Base-by-base conservation (phyloP, 2,888 invertebrate species). In the Vesta saturnalis region DNA sequence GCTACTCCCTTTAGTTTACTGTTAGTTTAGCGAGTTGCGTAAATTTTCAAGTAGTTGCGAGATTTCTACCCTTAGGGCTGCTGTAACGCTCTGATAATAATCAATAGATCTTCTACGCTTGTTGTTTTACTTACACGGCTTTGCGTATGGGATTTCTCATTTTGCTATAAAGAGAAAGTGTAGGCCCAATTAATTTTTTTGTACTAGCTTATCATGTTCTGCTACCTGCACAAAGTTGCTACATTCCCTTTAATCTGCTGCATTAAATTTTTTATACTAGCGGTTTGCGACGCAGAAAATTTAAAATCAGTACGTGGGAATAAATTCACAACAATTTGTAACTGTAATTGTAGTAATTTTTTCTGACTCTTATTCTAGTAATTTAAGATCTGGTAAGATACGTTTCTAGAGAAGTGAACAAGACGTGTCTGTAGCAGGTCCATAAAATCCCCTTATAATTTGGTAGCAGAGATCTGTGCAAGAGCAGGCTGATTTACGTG, bases 401-500 rank as follows among this genome's bases (percentile, higher is more conserved):
- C 23, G 23, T 23, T 21, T 23, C 56, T 43, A 10, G 16, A 64
- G 47, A 64, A 63, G 35, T 60, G 63, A 68, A 68, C 67, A 68
- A 64, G 56, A 55, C 43, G 56, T 68, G 67, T 68, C 67, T 60
- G 60, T 58, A 47, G 55, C 63, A 64, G 64, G 30, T 39, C 60
- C 39, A 60, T 63, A 68, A 68, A 68, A 68, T 58, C 63, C 47
- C 39, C 35, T 55, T 66, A 65, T 61, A 66, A 66, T 66, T 66
- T 66, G 66, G 57, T 46, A 30, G 63, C 18, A 54, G 67, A 67
- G 56, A 60, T 64, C 63, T 68, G 67, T 64, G 67, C 59, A 64
- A 64, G 63, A 68, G 65, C 64, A 46, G 56, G 43, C 68, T 72
- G 73, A 73, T 72, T 72, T 72, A 73, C 72, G 69, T 60, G 60